Percentiles rank a stretch among this genome's conserved stretches.
These are phyloP conservation scores for Shargacucullia verbasci DNA, from an alignment of 2,888 invertebrate species.

Conservation along the genomic window DNA sequence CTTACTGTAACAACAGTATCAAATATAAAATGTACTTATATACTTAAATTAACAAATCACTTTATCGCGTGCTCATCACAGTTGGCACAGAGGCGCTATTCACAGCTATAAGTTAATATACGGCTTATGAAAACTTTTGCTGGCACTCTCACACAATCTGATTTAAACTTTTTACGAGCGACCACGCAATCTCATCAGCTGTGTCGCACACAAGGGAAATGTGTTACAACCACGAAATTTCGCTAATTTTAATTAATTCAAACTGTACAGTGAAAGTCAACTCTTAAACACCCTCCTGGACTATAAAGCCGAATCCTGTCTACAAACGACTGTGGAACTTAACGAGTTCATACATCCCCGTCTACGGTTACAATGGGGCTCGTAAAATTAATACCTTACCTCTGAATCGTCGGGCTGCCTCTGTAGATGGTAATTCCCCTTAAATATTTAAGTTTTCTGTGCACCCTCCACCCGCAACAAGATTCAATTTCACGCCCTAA, in stretches of 20 bases:
- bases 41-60: slow-evolving; percentile 31
- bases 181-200: slow-evolving; percentile 70
- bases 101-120: slow-evolving; percentile 39
- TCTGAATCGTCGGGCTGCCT: slow-evolving; percentile 76
- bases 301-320: slow-evolving; percentile 72
- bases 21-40: not conserved
- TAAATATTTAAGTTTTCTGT: slow-evolving; percentile 88
- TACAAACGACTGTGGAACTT: slow-evolving; percentile 82
- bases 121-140: slow-evolving; percentile 55
- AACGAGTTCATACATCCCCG: slow-evolving; percentile 83
- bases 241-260: slow-evolving; percentile 84
- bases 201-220: slow-evolving; percentile 62
- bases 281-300: slow-evolving; percentile 62
- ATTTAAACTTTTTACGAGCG: slow-evolving; percentile 74
- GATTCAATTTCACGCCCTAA: slow-evolving; percentile 88
- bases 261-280: slow-evolving; percentile 72
- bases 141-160: slow-evolving; percentile 59
- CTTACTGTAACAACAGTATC: too few relatives aligned
- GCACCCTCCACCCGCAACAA: slow-evolving; percentile 86
- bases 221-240: slow-evolving; percentile 64
- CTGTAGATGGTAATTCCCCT: slow-evolving; percentile 83
- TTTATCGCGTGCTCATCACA: slow-evolving; percentile 27
- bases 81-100: slow-evolving; percentile 23
- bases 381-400: slow-evolving; percentile 88
- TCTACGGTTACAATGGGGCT: slow-evolving; percentile 80